phyloP scores from a whole-genome alignment of 2,797 vertebrate species.

The Pagetopsis macropterus region DNA sequence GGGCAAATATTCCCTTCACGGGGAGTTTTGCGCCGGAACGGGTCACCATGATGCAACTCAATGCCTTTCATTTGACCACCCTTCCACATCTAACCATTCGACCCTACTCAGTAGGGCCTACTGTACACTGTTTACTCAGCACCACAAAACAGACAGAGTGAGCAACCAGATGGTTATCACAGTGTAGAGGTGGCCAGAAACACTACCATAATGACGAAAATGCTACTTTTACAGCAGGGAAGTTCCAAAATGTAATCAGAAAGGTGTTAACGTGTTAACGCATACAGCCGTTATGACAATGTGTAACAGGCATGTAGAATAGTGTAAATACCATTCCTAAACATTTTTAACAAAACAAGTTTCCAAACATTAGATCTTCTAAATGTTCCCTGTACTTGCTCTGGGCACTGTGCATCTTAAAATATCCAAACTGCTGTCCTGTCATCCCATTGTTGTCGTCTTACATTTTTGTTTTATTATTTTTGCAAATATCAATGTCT shows the following conservation, averaged over 20 bases:
- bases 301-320: not conserved
- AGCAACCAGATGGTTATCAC: not conserved
- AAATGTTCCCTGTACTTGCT: not conserved
- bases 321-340: no score
- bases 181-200: not conserved
- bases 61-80: slow-evolving; percentile 1
- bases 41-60: slow-evolving; percentile 7
- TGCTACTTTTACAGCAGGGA: not conserved
- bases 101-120: not conserved
- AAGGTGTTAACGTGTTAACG: not conserved
- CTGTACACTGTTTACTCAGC: not conserved
- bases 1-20: no score
- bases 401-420: not conserved
- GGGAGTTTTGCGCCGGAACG: no score
- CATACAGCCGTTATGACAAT: slow-evolving; percentile 4
- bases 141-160: not conserved
- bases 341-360: no score
- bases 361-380: no score
- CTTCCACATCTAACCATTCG: not conserved
- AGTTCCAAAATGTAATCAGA: not conserved
- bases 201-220: not conserved
- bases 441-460: slow-evolving; percentile 16
- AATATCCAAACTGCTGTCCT: slow-evolving; percentile 14
- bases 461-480: not conserved
- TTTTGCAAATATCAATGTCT: slow-evolving; percentile 29